These are phyloP conservation scores for Eupeodes latifasciatus DNA, from an alignment of 2,888 invertebrate species.

Conservation along the genomic window DNA sequence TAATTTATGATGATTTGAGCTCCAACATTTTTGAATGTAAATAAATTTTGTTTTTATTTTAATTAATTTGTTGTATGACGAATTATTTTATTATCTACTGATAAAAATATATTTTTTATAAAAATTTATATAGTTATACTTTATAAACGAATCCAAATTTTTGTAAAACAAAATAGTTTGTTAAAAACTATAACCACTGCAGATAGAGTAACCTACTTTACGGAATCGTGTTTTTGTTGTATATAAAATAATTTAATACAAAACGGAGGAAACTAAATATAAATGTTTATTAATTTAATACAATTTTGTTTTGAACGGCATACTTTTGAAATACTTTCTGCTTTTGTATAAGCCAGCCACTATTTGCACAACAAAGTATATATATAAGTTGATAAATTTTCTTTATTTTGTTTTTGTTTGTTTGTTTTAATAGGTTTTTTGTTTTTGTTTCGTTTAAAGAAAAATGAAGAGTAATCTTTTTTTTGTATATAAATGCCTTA, in stretches of 20 bases:
- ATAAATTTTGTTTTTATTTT: constrained; percentile 65
- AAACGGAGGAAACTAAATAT: constrained; percentile 57
- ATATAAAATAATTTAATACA: constrained; percentile 60
- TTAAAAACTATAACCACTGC: constrained; percentile 50
- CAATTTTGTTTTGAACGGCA: constrained; percentile 56
- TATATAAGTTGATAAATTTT: constrained; percentile 73
- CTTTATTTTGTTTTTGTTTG: constrained; percentile 66
- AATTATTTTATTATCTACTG: constrained; percentile 73
- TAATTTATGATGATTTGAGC: too few species aligned
- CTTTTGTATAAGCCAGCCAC: constrained; percentile 55
- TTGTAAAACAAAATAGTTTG: constrained; percentile 16
- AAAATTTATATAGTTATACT: constrained; percentile 71
- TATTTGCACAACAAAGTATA: constrained; percentile 72
- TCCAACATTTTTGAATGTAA: constrained; percentile 72
- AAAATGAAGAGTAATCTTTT: constrained; percentile 65
- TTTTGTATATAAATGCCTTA: constrained; percentile 83
- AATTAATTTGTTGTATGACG: constrained; percentile 55
- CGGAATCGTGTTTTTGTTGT: constrained; percentile 51
- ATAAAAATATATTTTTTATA: constrained; percentile 74
- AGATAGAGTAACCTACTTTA: constrained; percentile 24
- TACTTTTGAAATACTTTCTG: constrained; percentile 50
- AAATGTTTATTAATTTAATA: constrained; percentile 54
- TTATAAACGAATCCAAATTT: constrained; percentile 65
- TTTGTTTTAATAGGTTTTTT: constrained; percentile 68
- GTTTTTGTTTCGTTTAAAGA: constrained; percentile 72